Conservation (phyloP, 2,888 invertebrate genomes). For the Hirtodrosophila cameraria region DNA sequence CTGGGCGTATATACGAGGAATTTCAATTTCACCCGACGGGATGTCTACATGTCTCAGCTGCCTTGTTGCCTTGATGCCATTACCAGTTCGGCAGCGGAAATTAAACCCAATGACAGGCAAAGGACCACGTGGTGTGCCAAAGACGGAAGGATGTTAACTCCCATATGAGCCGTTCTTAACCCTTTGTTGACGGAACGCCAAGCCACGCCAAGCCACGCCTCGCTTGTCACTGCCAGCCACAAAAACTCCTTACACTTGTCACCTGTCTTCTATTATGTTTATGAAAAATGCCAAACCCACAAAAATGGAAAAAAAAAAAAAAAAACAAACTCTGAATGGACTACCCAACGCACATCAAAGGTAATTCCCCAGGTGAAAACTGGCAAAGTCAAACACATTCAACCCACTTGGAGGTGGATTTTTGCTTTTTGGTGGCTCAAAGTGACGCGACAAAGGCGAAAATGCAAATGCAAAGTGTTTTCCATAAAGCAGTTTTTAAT, state of each 20-base stretch:
- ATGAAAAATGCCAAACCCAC: constrained; percentile 60
- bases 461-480: constrained; percentile 69
- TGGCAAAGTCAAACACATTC: constrained; percentile 42
- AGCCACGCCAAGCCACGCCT: constrained; percentile 15
- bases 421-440: constrained; percentile 28
- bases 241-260: constrained; percentile 48
- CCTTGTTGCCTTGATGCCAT: constrained; percentile 49
- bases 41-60: constrained; percentile 47
- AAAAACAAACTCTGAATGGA: too few relatives aligned
- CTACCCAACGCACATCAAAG: constrained; percentile 67
- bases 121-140: constrained; percentile 55
- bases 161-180: constrained; percentile 57
- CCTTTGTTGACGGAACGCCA: constrained; percentile 61
- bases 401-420: constrained; percentile 22
- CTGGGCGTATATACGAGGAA: constrained; percentile 42
- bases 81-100: constrained; percentile 64
- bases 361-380: constrained; percentile 56
- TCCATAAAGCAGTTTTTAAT: constrained; percentile 71
- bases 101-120: constrained; percentile 74
- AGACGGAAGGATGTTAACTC: constrained; percentile 27
- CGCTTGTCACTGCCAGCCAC: constrained; percentile 48
- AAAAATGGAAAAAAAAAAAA: too few relatives aligned
- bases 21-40: constrained; percentile 62
- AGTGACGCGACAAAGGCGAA: constrained; percentile 56
- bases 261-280: constrained; percentile 64